phyloP scores from a whole-genome alignment of 2,888 invertebrate species.

The Aproaerema taeniolella region DNA sequence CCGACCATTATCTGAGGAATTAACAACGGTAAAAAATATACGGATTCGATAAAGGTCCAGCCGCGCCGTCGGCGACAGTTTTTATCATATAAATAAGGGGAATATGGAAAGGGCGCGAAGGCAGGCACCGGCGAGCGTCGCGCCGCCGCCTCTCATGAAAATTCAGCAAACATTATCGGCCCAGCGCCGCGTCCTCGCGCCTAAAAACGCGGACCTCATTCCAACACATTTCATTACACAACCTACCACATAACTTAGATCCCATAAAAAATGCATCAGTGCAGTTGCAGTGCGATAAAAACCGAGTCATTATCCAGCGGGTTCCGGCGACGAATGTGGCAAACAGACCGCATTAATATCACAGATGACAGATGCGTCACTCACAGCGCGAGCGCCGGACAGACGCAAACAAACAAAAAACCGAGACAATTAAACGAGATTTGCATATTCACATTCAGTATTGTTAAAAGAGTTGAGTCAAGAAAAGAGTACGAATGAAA shows the following conservation, averaged over 20 bases:
- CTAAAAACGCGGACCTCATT: conserved; percentile 48
- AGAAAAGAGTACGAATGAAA: conserved; percentile 46
- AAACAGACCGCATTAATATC: conserved; percentile 60
- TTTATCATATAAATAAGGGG: conserved; percentile 61
- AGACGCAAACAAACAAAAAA: conserved; percentile 35
- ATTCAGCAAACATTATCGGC: conserved; percentile 55
- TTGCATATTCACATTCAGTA: conserved; percentile 61
- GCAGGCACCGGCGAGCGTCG: conserved; percentile 30
- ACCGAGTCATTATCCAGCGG: conserved; percentile 41
- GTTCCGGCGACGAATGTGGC: conserved; percentile 46
- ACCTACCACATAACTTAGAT: conserved; percentile 30
- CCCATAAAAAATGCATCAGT: conserved; percentile 34
- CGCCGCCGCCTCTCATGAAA: conserved; percentile 68
- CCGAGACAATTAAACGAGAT: conserved; percentile 57
- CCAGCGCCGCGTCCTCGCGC: conserved; percentile 23
- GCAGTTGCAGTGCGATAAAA: conserved; percentile 40
- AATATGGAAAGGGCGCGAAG: conserved; percentile 49
- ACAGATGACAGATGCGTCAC: conserved; percentile 72
- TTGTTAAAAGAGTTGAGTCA: conserved; percentile 37
- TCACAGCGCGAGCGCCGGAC: conserved; percentile 20
- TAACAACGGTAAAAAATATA: conserved; percentile 63
- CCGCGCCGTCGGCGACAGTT: conserved; percentile 54
- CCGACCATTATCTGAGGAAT: conserved; percentile 72
- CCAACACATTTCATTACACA: conserved; percentile 48
- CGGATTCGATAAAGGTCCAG: conserved; percentile 66